Evolutionary conservation across 1,140 invertebrate genomes (phyloP).

Genomic region (Drosophila pseudoobscura): DNA sequence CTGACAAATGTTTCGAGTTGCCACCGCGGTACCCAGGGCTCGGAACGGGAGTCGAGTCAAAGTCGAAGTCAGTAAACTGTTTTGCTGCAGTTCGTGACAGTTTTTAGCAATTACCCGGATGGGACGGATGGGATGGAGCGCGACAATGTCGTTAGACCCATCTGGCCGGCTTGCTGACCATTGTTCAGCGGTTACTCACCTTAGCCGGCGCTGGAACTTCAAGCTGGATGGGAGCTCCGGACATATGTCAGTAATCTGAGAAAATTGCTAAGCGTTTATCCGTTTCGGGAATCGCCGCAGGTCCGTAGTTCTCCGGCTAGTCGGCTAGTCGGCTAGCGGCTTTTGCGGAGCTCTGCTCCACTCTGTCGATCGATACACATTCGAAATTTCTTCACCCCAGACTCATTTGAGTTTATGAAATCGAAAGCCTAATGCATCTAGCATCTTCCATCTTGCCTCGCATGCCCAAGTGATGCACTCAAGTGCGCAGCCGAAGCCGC

Average conservation of each 20-base stretch:
- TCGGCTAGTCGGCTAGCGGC: too few species aligned
- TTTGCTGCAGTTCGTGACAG: slow-evolving; percentile 68
- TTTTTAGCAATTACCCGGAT: slow-evolving; percentile 67
- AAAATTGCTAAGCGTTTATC: too few species aligned
- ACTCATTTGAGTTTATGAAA: slow-evolving; percentile 47
- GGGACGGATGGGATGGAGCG: slow-evolving; percentile 9
- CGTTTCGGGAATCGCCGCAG: not conserved
- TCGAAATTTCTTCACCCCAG: slow-evolving; percentile 27
- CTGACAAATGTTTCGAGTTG: slow-evolving; percentile 48
- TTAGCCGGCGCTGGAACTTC: not conserved
- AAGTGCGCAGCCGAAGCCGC: slow-evolving; percentile 60
- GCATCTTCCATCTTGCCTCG: slow-evolving; percentile 40
- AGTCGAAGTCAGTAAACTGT: slow-evolving; percentile 67
- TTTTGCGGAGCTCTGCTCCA: not conserved
- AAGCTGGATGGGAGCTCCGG: not conserved
- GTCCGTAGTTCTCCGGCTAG: too few species aligned
- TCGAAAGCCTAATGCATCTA: slow-evolving; percentile 60
- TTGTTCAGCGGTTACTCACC: slow-evolving; percentile 73
- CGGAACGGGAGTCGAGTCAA: not conserved
- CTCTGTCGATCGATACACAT: slow-evolving; percentile 6
- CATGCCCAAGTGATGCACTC: slow-evolving; percentile 75
- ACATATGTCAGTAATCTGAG: not conserved
- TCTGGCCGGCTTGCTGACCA: slow-evolving; percentile 41
- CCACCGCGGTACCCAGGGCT: slow-evolving; percentile 24
- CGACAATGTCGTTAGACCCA: slow-evolving; percentile 39